Evolutionary conservation across 2,797 vertebrate genomes (phyloP).

Genomic region (Calcarius lapponicus): DNA sequence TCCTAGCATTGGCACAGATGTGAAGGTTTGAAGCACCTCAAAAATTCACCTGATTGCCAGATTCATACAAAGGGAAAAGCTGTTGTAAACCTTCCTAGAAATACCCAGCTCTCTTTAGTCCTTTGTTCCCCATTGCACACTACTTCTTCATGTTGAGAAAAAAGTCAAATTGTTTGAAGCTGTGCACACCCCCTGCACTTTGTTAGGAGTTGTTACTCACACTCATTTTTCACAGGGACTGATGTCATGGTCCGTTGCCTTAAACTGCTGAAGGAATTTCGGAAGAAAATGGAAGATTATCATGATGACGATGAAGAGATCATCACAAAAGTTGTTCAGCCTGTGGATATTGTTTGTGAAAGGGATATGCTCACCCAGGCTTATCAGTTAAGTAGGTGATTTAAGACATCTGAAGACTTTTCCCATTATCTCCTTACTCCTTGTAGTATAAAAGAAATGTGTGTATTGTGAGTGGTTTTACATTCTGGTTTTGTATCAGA

Average conservation of each 20-base stretch:
- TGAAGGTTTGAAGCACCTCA: not conserved
- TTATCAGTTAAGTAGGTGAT: constrained; percentile 86
- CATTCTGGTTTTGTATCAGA: not conserved
- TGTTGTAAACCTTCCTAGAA: not conserved
- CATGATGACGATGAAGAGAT: constrained; percentile 84
- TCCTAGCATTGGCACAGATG: not conserved
- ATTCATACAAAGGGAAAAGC: not conserved
- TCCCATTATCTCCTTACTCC: not conserved
- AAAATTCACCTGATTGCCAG: not conserved
- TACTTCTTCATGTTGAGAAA: not conserved
- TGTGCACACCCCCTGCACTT: fast-evolving
- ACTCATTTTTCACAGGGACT: constrained; percentile 73
- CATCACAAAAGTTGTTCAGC: constrained; percentile 69
- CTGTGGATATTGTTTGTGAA: constrained; percentile 85
- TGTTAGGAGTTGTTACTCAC: not conserved
- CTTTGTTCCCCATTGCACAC: fast-evolving
- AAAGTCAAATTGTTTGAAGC: not conserved
- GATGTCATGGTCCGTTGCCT: constrained; percentile 88
- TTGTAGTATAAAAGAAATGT: not conserved
- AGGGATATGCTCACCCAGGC: constrained; percentile 89
- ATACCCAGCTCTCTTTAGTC: not conserved
- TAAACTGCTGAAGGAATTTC: constrained; percentile 86
- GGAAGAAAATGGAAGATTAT: constrained; percentile 81
- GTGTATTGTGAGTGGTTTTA: not conserved
- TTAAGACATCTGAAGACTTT: not conserved